A percentile compares a stretch with the other conserved stretches of the same genome.
These are phyloP conservation scores for Sorex araneus DNA, from an alignment of 2,113 vertebrate species.

Conservation along the genomic window DNA sequence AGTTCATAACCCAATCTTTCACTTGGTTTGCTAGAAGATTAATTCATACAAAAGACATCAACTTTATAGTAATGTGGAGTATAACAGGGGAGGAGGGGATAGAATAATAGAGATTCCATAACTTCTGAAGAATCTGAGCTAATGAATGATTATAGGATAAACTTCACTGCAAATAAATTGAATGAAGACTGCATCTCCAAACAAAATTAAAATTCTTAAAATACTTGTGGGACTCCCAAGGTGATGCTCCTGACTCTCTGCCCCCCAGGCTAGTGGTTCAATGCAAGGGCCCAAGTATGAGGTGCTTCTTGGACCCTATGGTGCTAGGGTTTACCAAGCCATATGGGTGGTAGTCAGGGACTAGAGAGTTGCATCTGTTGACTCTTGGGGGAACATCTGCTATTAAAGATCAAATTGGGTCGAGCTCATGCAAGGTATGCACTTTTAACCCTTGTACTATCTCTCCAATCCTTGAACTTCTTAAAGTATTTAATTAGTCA, in stretches of 20 bases:
- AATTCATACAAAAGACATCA: constrained; percentile 10
- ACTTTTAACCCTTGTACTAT: too few relatives aligned
- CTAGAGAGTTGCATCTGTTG: too few relatives aligned
- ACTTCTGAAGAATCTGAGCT: background rate
- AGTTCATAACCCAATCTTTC: background rate
- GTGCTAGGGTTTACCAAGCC: too few relatives aligned
- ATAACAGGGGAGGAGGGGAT: background rate
- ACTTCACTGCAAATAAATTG: constrained; percentile 53
- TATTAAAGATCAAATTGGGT: too few relatives aligned
- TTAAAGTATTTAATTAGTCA: constrained; percentile 47
- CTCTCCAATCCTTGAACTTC: background rate
- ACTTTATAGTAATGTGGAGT: constrained; percentile 30
- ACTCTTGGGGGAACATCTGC: too few relatives aligned
- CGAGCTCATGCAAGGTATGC: too few relatives aligned
- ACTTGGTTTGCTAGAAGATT: constrained; percentile 30
- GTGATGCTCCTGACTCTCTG: too few relatives aligned
- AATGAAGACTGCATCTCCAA: constrained; percentile 7
- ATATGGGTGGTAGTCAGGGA: too few relatives aligned
- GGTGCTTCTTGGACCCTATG: too few relatives aligned
- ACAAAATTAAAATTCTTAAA: background rate
- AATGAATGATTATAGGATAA: background rate
- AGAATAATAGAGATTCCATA: constrained; percentile 20
- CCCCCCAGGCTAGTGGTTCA: too few relatives aligned
- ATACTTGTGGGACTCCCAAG: too few relatives aligned
- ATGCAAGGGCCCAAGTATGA: too few relatives aligned